Conservation (phyloP, 2,797 vertebrate species). For the Lithobates sylvaticus region DNA sequence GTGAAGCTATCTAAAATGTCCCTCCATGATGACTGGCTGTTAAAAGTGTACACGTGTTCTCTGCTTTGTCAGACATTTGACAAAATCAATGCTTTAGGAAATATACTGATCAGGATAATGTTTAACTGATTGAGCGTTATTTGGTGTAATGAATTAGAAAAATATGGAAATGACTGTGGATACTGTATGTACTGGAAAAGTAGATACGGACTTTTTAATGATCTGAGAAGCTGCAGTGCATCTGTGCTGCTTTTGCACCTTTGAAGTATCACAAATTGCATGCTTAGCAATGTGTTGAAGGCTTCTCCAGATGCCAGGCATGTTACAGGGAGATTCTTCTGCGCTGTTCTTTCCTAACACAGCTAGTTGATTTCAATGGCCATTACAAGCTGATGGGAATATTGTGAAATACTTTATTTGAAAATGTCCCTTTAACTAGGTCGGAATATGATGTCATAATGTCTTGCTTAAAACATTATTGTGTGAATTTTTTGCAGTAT, state of each 20-base stretch:
- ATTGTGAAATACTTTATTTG: background rate
- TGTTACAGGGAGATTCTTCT: conserved; percentile 42
- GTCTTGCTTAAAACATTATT: background rate
- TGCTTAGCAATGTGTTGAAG: conserved; percentile 59
- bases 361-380: background rate
- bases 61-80: background rate
- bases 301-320: conserved; percentile 53
- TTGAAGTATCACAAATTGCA: conserved; percentile 51
- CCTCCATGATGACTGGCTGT: too few species aligned
- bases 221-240: conserved; percentile 43
- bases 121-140: background rate
- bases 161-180: conserved; percentile 11
- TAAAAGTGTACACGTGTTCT: background rate
- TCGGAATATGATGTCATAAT: background rate
- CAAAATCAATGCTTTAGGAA: background rate
- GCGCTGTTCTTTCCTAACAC: conserved; percentile 1
- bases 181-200: conserved; percentile 13
- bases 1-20: too few species aligned
- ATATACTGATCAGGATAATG: background rate
- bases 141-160: conserved; percentile 5
- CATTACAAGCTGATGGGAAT: background rate
- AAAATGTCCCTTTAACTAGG: background rate
- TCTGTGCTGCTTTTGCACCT: conserved; percentile 62
- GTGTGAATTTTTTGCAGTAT: background rate
- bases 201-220: conserved; percentile 40